Evolutionary conservation across 2,113 vertebrate species (phyloP), one percentile per base, ranked within the genome.

Genomic region (Pipa parva): DNA sequence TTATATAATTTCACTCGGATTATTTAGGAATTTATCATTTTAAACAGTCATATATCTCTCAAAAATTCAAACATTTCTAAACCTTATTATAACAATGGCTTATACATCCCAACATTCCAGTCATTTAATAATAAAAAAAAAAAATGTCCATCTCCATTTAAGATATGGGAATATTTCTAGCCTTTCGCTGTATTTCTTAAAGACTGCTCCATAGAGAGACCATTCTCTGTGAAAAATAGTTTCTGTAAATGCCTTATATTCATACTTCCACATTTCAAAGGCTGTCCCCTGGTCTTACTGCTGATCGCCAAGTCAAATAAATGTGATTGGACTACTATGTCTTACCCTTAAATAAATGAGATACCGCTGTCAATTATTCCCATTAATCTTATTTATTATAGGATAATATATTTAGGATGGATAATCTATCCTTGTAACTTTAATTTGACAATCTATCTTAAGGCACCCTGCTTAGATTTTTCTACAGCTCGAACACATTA

Each of bases 401-500:
- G 31, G 31, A 52, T 59, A 68, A 68, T 68, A 68, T 59, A 68
- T 68, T 68, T 68, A 59, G 65, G 56, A 60, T 52, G 65, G 65
- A 59, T 51, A 68, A 68, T 68, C 31, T 68, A 59, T 68, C 64
- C 46, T 33, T 59, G 56, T 60, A 68, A 60, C 17, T 60, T 59
- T 59, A 67, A 67, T 67, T 68, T 68, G 56, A 68, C 65, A 68
- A 68, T 68, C 46, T 31, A 68, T 68, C 65, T 68, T 68, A 27
- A 59, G 31, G 46, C 27, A 68, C 22, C 46, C 57, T 42, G 71
- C 1, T 0, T 1, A 37, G 20, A 48, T 20, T 7, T 20, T 63
- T 63, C n/a, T 67, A 18, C 22, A 27, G 65, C 15, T 37, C 28
- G 39, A 29, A 71, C 17, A 5, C 56, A 63, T 68, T 75, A 73